A percentile compares a stretch with the other conserved stretches of the same genome.
phyloP scores from a whole-genome alignment of 1,140 invertebrate species.

The Meloidogyne hapla region DNA sequence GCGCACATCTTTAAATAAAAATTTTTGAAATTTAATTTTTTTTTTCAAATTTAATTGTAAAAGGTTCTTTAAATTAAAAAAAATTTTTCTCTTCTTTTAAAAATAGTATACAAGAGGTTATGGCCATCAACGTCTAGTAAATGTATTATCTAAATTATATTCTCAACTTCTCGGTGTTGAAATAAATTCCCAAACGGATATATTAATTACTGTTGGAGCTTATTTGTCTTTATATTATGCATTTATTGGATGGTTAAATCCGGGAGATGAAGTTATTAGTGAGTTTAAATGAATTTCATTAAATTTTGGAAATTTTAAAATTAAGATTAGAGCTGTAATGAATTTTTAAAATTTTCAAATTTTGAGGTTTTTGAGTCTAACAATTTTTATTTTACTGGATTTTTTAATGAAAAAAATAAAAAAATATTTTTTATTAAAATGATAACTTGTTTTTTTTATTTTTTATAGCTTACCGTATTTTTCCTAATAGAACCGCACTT shows the following conservation, averaged over 20 bases:
- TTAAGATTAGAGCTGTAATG: not conserved
- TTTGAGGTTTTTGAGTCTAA: not conserved
- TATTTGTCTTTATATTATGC: slow-evolving; percentile 83
- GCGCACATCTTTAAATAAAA: too few relatives aligned
- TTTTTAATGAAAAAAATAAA: too few relatives aligned
- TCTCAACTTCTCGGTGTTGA: slow-evolving; percentile 74
- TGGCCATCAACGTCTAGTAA: slow-evolving; percentile 85
- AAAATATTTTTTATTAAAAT: too few relatives aligned
- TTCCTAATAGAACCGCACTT: too few relatives aligned
- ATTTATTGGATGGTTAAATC: slow-evolving; percentile 74
- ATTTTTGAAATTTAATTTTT: too few relatives aligned
- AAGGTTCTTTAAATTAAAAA: too few relatives aligned
- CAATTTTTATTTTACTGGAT: too few relatives aligned
- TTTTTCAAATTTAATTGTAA: too few relatives aligned
- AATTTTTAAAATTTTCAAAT: not conserved
- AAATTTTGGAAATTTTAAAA: not conserved
- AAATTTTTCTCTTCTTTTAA: not conserved
- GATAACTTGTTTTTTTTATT: too few relatives aligned
- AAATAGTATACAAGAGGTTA: slow-evolving; percentile 72
- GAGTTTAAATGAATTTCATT: slow-evolving; percentile 21
- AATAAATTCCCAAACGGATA: slow-evolving; percentile 79
- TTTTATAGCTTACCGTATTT: too few relatives aligned
- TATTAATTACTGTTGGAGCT: slow-evolving; percentile 84
- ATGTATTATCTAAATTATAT: slow-evolving; percentile 81
- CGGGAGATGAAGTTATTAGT: slow-evolving; percentile 75